Evolutionary conservation across 2,113 vertebrate species (phyloP), one percentile per base, ranked within the genome.

Genomic region (Egretta garzetta): DNA sequence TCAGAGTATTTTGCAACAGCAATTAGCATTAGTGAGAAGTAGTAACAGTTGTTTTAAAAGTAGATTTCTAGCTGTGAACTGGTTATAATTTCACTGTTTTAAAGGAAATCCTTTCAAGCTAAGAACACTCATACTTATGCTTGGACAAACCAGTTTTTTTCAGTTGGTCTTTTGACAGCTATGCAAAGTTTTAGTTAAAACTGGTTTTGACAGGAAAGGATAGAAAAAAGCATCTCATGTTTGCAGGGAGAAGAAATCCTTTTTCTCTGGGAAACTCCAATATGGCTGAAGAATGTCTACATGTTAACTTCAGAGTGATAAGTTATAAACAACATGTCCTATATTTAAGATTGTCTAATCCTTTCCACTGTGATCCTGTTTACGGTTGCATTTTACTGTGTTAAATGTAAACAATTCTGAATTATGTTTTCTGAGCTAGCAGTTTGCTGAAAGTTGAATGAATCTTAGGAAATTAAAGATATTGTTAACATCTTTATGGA

Each of bases 21-120:
- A 66, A 30, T 88, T 88, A 56, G 14, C 30, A 27, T 82, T 68
- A 88, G n/a, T 33, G 24, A 64, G 53, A 80, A 90, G 37, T 47
- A 72, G 62, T 93, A 89, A 68, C 49, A 59, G 64, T 89, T 96
- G 35, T 35, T 96, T 86, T 63, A 67, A 47, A 86, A 96, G 64
- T 55, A 12, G 20, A 16, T 86, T 47, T 79, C 77, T 81, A 47
- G 47, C 70, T 87, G 80, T 86, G 66, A 94, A 67, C 56, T 60
- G 47, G 27, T 91, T 90, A 23, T 53, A 95, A 84, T 91, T 68
- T 79, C 33, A 60, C 30, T 59, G n/a, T 86, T 96, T 28, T 52
- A 86, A 55, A 88, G 50, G 37, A 73, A 85, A 28, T 74, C 10
- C 17, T 77, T 80, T 77, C 37, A 74, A 66, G 52, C 63, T 80